Conservation (phyloP, 2,113 vertebrate genomes). For the Gambusia holbrooki region DNA sequence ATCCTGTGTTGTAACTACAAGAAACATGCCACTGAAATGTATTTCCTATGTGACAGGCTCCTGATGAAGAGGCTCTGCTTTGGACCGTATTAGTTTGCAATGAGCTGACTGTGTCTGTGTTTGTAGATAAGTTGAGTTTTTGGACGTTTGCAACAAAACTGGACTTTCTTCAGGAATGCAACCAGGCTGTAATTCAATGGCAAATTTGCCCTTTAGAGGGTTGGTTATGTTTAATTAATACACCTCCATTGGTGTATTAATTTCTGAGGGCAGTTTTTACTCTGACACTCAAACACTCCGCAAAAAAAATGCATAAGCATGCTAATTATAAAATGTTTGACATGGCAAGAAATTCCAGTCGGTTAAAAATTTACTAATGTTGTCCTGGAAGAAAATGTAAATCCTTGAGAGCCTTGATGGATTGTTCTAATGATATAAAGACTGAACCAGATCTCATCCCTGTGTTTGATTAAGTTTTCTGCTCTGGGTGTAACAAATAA, state of each 20-base stretch:
- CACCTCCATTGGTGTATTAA: not conserved
- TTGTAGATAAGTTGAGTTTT: not conserved
- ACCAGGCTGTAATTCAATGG: too few species aligned
- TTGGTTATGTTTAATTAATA: not conserved
- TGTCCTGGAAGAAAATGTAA: not conserved
- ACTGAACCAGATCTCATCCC: not conserved
- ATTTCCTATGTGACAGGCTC: not conserved
- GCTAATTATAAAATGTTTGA: not conserved
- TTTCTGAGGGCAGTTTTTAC: not conserved
- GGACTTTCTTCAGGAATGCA: too few species aligned
- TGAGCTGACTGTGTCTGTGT: not conserved
- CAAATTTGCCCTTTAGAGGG: not conserved
- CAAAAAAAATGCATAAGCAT: not conserved
- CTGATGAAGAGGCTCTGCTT: not conserved
- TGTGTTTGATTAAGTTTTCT: not conserved
- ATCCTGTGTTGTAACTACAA: too few species aligned
- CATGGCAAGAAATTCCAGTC: not conserved
- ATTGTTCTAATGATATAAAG: not conserved
- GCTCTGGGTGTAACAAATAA: not conserved
- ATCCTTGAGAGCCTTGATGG: not conserved
- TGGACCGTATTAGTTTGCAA: not conserved
- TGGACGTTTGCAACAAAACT: too few species aligned
- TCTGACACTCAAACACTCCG: not conserved
- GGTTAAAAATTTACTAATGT: not conserved
- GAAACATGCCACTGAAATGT: not conserved